Conservation (phyloP, 1,140 invertebrate species). For the Micrasema longulum region DNA sequence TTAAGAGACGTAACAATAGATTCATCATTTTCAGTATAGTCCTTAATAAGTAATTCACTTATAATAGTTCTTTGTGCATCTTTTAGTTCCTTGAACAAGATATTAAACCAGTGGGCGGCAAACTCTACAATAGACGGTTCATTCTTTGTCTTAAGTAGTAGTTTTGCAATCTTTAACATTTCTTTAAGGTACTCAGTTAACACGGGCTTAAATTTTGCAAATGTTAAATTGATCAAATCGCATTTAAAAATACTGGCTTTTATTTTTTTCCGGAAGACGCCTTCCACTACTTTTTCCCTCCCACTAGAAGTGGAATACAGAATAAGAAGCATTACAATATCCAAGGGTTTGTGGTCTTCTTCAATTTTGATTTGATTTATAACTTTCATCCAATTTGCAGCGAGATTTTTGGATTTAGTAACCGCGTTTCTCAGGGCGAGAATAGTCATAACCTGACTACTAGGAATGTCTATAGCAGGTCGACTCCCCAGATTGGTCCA, state of each 20-base stretch:
- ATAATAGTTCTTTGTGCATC: slow-evolving; percentile 59
- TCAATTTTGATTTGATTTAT: slow-evolving; percentile 58
- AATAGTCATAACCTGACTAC: slow-evolving; percentile 64
- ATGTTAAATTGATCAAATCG: slow-evolving; percentile 59
- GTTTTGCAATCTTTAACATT: slow-evolving; percentile 60
- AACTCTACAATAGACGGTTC: slow-evolving; percentile 60
- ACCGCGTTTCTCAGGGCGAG: slow-evolving; percentile 63
- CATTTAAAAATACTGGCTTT: slow-evolving; percentile 61
- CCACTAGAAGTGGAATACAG: slow-evolving; percentile 61
- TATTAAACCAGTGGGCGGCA: slow-evolving; percentile 60
- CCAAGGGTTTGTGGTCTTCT: slow-evolving; percentile 63
- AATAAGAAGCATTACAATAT: slow-evolving; percentile 63
- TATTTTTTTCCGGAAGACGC: slow-evolving; percentile 61
- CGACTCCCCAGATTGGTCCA: slow-evolving; percentile 58
- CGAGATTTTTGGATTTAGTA: slow-evolving; percentile 61
- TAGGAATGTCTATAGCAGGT: slow-evolving; percentile 58
- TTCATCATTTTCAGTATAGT: slow-evolving; percentile 60
- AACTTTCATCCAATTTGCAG: slow-evolving; percentile 63
- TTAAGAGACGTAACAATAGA: slow-evolving; percentile 59
- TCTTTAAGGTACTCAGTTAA: slow-evolving; percentile 61
- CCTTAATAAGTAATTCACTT: slow-evolving; percentile 60
- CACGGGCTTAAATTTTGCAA: slow-evolving; percentile 62
- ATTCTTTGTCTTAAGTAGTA: slow-evolving; percentile 58
- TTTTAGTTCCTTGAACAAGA: slow-evolving; percentile 61
- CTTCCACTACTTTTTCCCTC: slow-evolving; percentile 62